These are phyloP conservation scores for Cephus cinctus DNA, from an alignment of 1,140 invertebrate genomes.

Conservation along the genomic window DNA sequence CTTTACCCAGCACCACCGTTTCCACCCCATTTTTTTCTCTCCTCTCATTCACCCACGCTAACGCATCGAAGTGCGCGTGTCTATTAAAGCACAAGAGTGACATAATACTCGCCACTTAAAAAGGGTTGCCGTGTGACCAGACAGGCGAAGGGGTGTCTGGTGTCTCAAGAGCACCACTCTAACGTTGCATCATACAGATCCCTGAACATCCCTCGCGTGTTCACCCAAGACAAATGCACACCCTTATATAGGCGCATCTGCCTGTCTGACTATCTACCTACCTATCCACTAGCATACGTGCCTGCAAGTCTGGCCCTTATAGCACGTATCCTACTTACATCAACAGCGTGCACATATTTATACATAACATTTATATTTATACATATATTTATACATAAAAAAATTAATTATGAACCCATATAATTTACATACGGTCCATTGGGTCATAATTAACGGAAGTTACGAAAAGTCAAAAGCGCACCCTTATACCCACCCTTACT, in stretches of 20 bases:
- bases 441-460: no score
- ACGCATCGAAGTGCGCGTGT: conserved; percentile 33
- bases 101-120: conserved; percentile 41
- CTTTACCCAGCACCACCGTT: no score
- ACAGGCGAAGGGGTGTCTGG: conserved; percentile 38
- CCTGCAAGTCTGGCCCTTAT: conserved; percentile 3
- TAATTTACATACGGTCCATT: no score
- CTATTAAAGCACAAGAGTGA: conserved; percentile 40
- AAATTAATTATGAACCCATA: not conserved
- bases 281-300: not conserved
- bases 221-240: conserved; percentile 21
- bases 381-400: conserved; percentile 11
- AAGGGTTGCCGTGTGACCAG: conserved; percentile 37
- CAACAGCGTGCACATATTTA: conserved; percentile 8
- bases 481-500: no score
- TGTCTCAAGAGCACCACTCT: conserved; percentile 40
- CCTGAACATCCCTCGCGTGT: conserved; percentile 9
- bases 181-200: conserved; percentile 20
- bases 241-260: conserved; percentile 13
- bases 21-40: no score
- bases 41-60: no score
- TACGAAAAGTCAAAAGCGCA: no score
- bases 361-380: conserved; percentile 18
- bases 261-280: no score
- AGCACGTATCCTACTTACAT: conserved; percentile 2